Evolutionary conservation across 2,888 invertebrate species (phyloP).

Genomic region (Bombyx huttoni): DNA sequence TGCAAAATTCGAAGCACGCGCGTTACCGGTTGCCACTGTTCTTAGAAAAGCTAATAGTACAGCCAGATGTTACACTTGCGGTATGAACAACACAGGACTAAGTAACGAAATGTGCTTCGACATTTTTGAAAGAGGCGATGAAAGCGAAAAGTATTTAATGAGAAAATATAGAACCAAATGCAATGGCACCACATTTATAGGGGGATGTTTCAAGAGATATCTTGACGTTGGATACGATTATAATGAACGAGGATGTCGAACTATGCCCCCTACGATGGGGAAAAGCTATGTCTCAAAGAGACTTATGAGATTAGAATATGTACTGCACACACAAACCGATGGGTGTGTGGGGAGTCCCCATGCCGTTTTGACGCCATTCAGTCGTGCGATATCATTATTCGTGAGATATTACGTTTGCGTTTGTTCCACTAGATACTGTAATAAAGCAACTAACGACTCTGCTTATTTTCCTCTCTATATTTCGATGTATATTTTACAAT

Average conservation of each 20-base stretch:
- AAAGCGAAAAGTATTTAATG: not conserved
- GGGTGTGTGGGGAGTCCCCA: slow-evolving; percentile 33
- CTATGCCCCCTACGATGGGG: slow-evolving; percentile 17
- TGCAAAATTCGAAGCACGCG: not conserved
- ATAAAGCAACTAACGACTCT: slow-evolving; percentile 10
- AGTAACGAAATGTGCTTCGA: slow-evolving; percentile 13
- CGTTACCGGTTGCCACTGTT: not conserved
- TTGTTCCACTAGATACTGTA: slow-evolving; percentile 29
- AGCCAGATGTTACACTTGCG: slow-evolving; percentile 23
- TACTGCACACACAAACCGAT: slow-evolving; percentile 10
- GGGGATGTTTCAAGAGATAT: slow-evolving; percentile 20
- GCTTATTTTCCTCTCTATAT: not conserved
- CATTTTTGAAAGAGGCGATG: slow-evolving; percentile 7
- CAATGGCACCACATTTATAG: slow-evolving; percentile 3
- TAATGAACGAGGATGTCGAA: slow-evolving; percentile 32
- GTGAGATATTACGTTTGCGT: slow-evolving; percentile 40
- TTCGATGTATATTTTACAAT: not conserved
- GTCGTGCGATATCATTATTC: slow-evolving; percentile 29
- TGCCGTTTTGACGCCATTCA: slow-evolving; percentile 36
- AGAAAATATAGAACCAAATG: slow-evolving; percentile 8
- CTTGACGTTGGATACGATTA: slow-evolving; percentile 24
- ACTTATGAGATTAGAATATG: slow-evolving; percentile 16
- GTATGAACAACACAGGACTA: slow-evolving; percentile 12
- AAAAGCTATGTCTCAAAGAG: slow-evolving; percentile 17
- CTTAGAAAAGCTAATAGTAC: slow-evolving; percentile 4